Evolutionary conservation across 2,888 invertebrate genomes (phyloP).

Genomic region (Nomada hirtipes): DNA sequence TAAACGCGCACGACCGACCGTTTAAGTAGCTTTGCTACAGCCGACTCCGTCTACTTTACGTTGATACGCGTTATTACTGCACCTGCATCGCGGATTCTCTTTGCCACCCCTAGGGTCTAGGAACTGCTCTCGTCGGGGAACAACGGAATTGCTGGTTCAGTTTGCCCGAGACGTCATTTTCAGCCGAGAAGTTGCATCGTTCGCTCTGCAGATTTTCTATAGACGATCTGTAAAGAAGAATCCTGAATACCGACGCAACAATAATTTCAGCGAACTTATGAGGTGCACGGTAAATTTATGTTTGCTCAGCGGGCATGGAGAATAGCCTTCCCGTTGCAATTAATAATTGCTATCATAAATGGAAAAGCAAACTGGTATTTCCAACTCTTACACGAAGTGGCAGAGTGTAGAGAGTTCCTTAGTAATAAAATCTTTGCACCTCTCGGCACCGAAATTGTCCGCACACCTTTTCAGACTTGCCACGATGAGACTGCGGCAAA

Average conservation of each 20-base stretch:
- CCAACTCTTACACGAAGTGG: too few species aligned
- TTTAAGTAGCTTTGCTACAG: constrained; percentile 43
- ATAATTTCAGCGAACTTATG: too few species aligned
- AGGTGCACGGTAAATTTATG: too few species aligned
- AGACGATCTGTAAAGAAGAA: background rate
- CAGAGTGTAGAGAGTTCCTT: too few species aligned
- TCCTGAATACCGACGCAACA: background rate
- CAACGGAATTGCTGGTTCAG: background rate
- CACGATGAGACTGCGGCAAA: background rate
- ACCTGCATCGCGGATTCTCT: constrained; percentile 23
- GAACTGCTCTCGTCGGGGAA: background rate
- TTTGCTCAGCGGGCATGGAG: too few species aligned
- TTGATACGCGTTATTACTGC: constrained; percentile 44
- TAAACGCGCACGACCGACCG: constrained; percentile 38
- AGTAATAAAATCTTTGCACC: too few species aligned
- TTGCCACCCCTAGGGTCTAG: background rate
- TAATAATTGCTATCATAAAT: too few species aligned
- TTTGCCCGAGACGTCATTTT: background rate
- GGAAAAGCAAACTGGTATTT: too few species aligned
- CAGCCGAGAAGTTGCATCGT: constrained; percentile 7
- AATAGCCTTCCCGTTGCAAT: too few species aligned
- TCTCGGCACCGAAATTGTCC: too few species aligned
- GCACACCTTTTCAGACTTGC: background rate
- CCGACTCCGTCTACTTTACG: background rate
- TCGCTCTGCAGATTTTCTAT: background rate